These are phyloP conservation scores for Drosophila ambigua DNA, from an alignment of 1,140 invertebrate genomes.

Conservation along the genomic window DNA sequence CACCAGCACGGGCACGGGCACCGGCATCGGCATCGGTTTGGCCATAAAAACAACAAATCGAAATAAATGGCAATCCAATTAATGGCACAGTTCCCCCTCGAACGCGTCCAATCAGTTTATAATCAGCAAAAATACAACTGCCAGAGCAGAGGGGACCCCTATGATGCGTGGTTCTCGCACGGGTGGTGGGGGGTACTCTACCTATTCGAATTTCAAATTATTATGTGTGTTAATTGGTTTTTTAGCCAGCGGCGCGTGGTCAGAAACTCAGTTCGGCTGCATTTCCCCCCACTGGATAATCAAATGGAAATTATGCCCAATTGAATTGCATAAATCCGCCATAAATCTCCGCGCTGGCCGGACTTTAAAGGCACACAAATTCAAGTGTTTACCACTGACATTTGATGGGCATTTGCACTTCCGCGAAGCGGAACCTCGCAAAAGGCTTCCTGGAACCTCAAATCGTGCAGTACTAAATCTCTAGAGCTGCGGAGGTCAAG, in stretches of 20 bases:
- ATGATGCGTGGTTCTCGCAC: too few species aligned
- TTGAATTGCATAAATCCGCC: constrained; percentile 37
- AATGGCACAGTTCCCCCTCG: constrained; percentile 42
- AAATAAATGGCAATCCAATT: constrained; percentile 65
- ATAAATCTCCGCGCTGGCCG: neutral
- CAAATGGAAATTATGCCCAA: constrained; percentile 55
- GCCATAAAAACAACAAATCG: constrained; percentile 43
- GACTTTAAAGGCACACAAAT: constrained; percentile 21
- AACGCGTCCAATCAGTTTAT: constrained; percentile 55
- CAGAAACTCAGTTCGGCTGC: constrained; percentile 15
- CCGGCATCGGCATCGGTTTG: neutral
- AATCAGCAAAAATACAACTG: constrained; percentile 31
- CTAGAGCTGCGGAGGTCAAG: neutral
- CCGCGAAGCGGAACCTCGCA: constrained; percentile 7
- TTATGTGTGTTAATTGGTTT: constrained; percentile 61
- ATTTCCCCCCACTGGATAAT: constrained; percentile 42
- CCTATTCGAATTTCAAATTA: constrained; percentile 34
- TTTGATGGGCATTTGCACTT: constrained; percentile 2
- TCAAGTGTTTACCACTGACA: constrained; percentile 2
- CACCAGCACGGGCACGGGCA: too few species aligned
- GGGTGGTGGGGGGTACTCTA: too few species aligned
- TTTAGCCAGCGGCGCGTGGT: constrained; percentile 52
- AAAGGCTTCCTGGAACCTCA: constrained; percentile 21
- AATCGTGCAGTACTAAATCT: too few species aligned
- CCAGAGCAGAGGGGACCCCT: too few species aligned